Conservation (phyloP, 2,113 vertebrate genomes). For the Phaetusa simplex region DNA sequence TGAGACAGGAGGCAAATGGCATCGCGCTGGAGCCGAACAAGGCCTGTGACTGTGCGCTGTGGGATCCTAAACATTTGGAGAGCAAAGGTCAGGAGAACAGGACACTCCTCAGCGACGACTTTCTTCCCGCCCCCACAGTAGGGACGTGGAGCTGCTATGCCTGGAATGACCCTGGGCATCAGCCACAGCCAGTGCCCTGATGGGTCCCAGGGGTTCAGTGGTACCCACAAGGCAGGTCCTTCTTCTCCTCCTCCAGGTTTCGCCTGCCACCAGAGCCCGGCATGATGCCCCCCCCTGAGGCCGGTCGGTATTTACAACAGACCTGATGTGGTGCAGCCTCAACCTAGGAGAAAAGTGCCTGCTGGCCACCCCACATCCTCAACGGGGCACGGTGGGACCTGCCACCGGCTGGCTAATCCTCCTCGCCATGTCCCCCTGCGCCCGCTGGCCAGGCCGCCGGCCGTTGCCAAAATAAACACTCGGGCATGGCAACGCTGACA, state of each 20-base stretch:
- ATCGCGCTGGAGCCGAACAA: conserved; percentile 45
- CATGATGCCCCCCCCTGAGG: not conserved
- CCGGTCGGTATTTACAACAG: not conserved
- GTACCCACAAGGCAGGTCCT: not conserved
- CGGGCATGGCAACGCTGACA: not conserved
- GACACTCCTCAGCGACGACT: conserved; percentile 36
- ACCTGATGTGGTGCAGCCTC: rapidly evolving
- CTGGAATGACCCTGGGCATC: conserved; percentile 7
- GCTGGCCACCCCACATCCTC: not conserved
- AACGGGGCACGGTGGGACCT: not conserved
- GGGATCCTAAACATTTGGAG: conserved; percentile 75
- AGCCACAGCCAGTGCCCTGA: not conserved
- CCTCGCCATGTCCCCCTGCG: not conserved
- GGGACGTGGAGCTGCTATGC: conserved; percentile 4
- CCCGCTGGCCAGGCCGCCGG: not conserved
- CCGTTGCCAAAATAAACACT: conserved; percentile 39
- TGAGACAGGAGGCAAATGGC: conserved; percentile 70
- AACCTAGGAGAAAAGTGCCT: not conserved
- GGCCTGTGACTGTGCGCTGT: conserved; percentile 51
- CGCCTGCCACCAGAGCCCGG: not conserved
- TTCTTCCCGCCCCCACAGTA: not conserved
- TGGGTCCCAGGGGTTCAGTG: rapidly evolving
- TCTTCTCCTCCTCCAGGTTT: not conserved
- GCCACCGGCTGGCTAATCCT: not conserved
- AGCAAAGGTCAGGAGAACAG: conserved; percentile 72